Base-by-base conservation (phyloP, 2,797 vertebrate genomes). In the Delichon dasypus region DNA sequence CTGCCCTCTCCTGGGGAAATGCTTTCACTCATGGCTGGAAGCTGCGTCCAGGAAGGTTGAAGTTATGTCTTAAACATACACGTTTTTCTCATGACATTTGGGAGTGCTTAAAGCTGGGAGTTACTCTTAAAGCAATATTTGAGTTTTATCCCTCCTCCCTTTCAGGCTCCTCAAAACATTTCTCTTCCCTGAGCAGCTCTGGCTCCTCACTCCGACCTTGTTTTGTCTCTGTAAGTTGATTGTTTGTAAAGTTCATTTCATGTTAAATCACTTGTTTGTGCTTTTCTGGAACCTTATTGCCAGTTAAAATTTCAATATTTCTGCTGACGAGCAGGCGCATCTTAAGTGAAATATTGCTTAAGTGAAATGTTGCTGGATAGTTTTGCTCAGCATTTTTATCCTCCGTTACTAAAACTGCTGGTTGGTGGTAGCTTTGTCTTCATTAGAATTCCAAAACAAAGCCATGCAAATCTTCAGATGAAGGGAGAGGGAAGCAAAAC, bases 1-100 rank as follows among this genome's bases (percentile, higher is more conserved):
- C 90, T 94, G 91, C 80, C 92, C 88, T 87, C 86, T 95, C 78
- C 87, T 92, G 93, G 89, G 68, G n/a, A 77, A 61, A 57, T 16
- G 5, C 3, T 7, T 62, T 77, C 62, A 7, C 14, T 77, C 3
- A 1, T 11, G 54, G 11, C 2, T 44, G 29, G 30, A 73, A 85
- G 78, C 81, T 85, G 67, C 30, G 2, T 67, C n/a, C 17, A 22
- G 60, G 25, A 57, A 19, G 6, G 22, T 36, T 25, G 4, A 45
- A 12, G n/a, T 68, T 80, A 6, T 3, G 16, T 45, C 45, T 91
- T 16, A 27, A 47, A 71, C 32, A 44, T 14, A 1, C 38, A 4
- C 65, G 3, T 36, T 84, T 87, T 76, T 36, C 70, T 80, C 50
- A 7, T 50, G 60, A 21, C 29, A 61, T 87, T 61, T 65, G 74